Evolutionary conservation across 2,888 invertebrate genomes (phyloP).

Genomic region (Nemurella pictetii): DNA sequence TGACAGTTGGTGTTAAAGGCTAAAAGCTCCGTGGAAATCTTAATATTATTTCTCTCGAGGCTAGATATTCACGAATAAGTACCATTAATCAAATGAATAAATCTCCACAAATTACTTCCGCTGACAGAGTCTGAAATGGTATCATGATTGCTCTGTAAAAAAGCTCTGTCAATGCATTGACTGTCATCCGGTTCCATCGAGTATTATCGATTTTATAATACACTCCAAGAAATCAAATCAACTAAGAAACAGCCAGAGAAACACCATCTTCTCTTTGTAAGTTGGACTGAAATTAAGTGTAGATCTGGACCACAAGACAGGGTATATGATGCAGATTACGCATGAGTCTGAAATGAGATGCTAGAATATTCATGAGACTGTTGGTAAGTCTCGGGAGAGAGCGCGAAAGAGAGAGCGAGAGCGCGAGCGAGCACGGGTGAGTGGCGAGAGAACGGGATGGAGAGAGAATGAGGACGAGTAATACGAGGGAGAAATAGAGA

Average conservation of each 20-base stretch:
- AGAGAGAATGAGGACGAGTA: not conserved
- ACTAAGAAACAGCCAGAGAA: not conserved
- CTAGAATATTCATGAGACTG: conserved; percentile 30
- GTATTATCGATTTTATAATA: no score
- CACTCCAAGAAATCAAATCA: not conserved
- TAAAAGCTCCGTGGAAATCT: no score
- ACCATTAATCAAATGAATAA: no score
- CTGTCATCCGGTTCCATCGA: no score
- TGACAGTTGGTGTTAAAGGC: no score
- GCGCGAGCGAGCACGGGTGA: not conserved
- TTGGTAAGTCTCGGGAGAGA: conserved; percentile 14
- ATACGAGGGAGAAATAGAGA: not conserved
- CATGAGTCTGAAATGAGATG: conserved; percentile 24
- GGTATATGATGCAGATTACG: conserved; percentile 28
- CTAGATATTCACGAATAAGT: no score
- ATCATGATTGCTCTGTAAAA: no score
- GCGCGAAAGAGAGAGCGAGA: not conserved
- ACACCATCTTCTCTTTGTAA: not conserved
- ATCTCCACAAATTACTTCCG: no score
- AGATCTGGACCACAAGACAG: not conserved
- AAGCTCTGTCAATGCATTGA: no score
- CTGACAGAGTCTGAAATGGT: no score
- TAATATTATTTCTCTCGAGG: no score
- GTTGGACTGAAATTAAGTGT: conserved; percentile 10
- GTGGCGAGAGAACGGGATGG: not conserved